Evolutionary conservation across 1,140 invertebrate genomes (phyloP).

Genomic region (Nylanderia fulva): DNA sequence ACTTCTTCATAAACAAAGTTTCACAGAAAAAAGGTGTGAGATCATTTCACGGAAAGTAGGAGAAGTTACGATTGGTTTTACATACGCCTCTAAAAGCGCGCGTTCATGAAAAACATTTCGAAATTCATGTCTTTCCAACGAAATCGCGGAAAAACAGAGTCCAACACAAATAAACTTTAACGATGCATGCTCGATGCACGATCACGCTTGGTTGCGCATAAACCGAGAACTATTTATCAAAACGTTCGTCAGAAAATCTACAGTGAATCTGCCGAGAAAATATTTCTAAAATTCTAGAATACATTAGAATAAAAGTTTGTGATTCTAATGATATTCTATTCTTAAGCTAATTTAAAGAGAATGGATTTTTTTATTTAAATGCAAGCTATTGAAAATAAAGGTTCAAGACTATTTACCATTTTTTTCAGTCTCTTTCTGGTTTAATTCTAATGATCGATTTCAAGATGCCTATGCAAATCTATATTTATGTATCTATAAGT

Average conservation of each 20-base stretch:
- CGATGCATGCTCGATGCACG: slow-evolving; percentile 28
- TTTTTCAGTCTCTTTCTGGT: slow-evolving; percentile 15
- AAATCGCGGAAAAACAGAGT: slow-evolving; percentile 55
- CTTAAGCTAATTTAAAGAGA: not conserved
- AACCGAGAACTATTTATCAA: slow-evolving; percentile 25
- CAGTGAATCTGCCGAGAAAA: slow-evolving; percentile 1
- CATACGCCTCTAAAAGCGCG: slow-evolving; percentile 12
- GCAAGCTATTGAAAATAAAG: no score
- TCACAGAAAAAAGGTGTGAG: slow-evolving; percentile 41
- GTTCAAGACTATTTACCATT: slow-evolving; percentile 37
- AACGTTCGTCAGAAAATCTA: not conserved
- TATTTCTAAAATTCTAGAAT: not conserved
- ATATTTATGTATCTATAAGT: not conserved
- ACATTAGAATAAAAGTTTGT: not conserved
- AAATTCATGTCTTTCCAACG: slow-evolving; percentile 44
- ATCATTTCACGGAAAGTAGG: slow-evolving; percentile 46
- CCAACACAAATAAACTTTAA: slow-evolving; percentile 37
- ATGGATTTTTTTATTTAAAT: not conserved
- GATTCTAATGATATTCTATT: not conserved
- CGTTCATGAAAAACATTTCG: slow-evolving; percentile 29
- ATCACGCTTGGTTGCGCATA: slow-evolving; percentile 19
- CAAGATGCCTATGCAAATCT: slow-evolving; percentile 27
- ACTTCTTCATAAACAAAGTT: slow-evolving; percentile 40
- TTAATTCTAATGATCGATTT: slow-evolving; percentile 23
- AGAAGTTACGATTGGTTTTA: slow-evolving; percentile 56